Conservation (phyloP, 37 sponge, comb jelly and placozoan species). For the Spongia lamella region DNA sequence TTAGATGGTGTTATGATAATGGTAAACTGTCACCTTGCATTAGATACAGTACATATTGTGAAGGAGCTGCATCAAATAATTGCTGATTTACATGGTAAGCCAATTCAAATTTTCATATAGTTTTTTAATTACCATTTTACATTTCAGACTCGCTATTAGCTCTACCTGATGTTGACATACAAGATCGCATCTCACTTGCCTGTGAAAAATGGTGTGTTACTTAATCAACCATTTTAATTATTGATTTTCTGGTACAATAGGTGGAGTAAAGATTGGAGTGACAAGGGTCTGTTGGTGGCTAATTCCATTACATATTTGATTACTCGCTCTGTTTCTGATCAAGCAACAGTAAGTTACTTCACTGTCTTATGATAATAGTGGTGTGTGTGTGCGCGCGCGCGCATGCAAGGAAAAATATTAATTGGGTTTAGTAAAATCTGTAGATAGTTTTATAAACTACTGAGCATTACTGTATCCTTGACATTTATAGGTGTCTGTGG, state of each 20-base stretch:
- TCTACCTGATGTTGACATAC: constrained; percentile 15
- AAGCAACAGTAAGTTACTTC: constrained; percentile 31
- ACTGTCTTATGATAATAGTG: not conserved
- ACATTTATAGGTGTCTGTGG: constrained; percentile 32
- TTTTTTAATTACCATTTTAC: not conserved
- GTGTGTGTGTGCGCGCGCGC: no score
- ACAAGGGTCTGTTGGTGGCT: constrained; percentile 52
- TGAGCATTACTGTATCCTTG: not conserved
- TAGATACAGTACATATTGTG: no score
- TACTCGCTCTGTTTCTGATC: constrained; percentile 28
- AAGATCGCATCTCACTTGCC: constrained; percentile 35
- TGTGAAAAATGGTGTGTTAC: constrained; percentile 69
- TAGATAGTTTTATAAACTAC: not conserved
- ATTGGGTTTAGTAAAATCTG: not conserved
- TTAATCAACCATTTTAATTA: no score
- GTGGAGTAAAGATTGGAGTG: constrained; percentile 22
- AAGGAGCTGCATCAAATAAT: no score
- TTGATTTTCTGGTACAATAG: not conserved
- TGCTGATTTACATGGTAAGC: not conserved
- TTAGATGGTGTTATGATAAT: no score
- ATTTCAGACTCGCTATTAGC: not conserved
- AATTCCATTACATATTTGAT: constrained; percentile 61
- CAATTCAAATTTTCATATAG: no score
- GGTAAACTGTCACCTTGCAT: no score
- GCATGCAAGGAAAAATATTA: no score